These are phyloP conservation scores for Sapayoa aenigma DNA, from an alignment of 2,113 vertebrate genomes.

Conservation along the genomic window DNA sequence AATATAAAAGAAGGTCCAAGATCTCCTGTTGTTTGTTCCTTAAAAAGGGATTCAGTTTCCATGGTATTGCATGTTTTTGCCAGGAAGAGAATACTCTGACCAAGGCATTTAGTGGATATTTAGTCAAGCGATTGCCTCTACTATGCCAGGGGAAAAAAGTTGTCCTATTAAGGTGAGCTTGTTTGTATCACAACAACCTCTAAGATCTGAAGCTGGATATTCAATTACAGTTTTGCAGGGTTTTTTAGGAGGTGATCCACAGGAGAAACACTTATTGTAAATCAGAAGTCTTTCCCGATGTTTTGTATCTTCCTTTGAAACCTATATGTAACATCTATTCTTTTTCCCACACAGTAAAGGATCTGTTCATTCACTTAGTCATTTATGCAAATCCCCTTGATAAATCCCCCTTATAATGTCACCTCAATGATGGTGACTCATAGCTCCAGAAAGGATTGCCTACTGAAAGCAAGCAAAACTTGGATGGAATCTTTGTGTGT, in stretches of 20 bases:
- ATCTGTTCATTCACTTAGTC: slow-evolving; percentile 61
- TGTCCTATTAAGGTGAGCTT: not conserved
- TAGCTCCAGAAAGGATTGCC: slow-evolving; percentile 12
- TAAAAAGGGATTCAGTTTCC: slow-evolving; percentile 1
- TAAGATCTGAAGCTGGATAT: not conserved
- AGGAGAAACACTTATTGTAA: not conserved
- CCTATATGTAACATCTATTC: not conserved
- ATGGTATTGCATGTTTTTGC: slow-evolving; percentile 10
- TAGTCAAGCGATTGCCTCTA: not conserved
- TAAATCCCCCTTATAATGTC: slow-evolving; percentile 37
- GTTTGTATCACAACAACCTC: not conserved
- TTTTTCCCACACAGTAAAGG: slow-evolving; percentile 18
- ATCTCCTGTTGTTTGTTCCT: not conserved
- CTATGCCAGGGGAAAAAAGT: not conserved
- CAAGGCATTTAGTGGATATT: not conserved
- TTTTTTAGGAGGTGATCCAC: not conserved
- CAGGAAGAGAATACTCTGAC: slow-evolving; percentile 10
- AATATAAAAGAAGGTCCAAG: not conserved
- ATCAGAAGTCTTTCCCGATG: not conserved
- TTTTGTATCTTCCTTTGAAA: slow-evolving; percentile 38
- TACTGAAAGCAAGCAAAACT: not conserved
- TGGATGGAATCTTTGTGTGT: not conserved
- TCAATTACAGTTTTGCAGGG: not conserved
- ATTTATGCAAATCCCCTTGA: slow-evolving; percentile 51
- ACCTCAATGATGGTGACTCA: slow-evolving; percentile 55